Evolutionary conservation across 2,797 vertebrate genomes (phyloP).

Genomic region (Huso huso): DNA sequence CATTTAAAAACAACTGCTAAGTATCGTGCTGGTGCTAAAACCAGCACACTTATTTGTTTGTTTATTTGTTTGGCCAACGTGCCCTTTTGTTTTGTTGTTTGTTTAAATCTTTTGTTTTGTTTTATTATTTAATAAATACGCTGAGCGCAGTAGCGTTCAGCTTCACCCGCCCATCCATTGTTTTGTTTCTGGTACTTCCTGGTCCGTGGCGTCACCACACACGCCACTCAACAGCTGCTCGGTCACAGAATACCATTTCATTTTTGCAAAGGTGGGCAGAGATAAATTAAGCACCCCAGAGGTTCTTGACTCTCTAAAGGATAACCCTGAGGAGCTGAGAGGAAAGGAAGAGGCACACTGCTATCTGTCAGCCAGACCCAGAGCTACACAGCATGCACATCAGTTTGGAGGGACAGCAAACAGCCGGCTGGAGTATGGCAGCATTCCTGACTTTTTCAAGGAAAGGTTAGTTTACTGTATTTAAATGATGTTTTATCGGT

Average conservation of each 20-base stretch:
- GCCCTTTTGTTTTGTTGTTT: too few relatives aligned
- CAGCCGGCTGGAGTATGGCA: constrained; percentile 78
- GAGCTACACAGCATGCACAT: constrained; percentile 54
- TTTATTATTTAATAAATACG: too few relatives aligned
- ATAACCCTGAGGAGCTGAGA: constrained; percentile 39
- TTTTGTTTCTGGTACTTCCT: too few relatives aligned
- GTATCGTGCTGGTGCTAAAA: too few relatives aligned
- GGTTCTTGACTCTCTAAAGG: constrained; percentile 50
- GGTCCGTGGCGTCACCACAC: too few relatives aligned
- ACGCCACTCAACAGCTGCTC: too few relatives aligned
- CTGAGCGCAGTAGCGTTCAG: too few relatives aligned
- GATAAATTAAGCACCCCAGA: constrained; percentile 56
- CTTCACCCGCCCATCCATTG: too few relatives aligned
- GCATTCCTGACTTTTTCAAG: constrained; percentile 64
- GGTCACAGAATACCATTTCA: constrained; percentile 9
- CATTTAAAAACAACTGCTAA: too few relatives aligned
- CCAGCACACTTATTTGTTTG: too few relatives aligned
- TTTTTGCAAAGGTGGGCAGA: constrained; percentile 58
- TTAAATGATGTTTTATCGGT: not conserved
- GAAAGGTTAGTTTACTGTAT: constrained; percentile 57
- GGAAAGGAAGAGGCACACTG: constrained; percentile 53
- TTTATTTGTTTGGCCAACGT: too few relatives aligned
- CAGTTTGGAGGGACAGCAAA: constrained; percentile 77
- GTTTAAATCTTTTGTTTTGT: too few relatives aligned
- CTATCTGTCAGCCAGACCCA: constrained; percentile 61